Base-by-base conservation (phyloP, 2,797 vertebrate species). In the Tadarida brasiliensis region DNA sequence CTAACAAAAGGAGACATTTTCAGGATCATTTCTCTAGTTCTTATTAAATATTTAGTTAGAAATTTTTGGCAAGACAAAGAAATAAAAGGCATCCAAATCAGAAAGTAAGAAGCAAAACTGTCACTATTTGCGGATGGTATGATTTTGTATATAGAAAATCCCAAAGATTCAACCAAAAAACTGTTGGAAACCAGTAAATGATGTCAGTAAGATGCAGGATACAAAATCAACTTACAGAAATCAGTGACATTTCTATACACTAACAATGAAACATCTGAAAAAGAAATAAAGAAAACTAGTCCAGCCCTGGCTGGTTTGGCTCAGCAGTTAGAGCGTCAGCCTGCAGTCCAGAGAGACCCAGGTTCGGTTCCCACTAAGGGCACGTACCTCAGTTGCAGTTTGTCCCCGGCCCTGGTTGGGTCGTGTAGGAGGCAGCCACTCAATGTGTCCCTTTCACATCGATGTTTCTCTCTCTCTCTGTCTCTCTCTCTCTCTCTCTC, bases 231-330 rank as follows among this genome's bases (percentile, higher is more conserved):
- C 15, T 63, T 54, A 44, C 2, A 87, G 74, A 81, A 81, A 73
- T 56, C 65, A 87, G 28, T 11, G 70, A 49, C 28, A 63, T 87
- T 54, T 54, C n/a, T 68, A 20, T 28, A 24, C 28, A 67, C 39
- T 89, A 94, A 76, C 14, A 83, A 57, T n/a, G 30, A 94, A 68
- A 68, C 51, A 51, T 16, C 20, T 54, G n/a, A 84, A 90, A 94
- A 89, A 59, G 30, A 92, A 78, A 51, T 39, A 28, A n/a, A n/a
- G n/a, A n/a, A n/a, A n/a, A n/a, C n/a, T n/a, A n/a, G n/a, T n/a
- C n/a, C n/a, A n/a, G n/a, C n/a, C n/a, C n/a, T n/a, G n/a, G n/a
- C n/a, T n/a, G n/a, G n/a, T n/a, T n/a, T n/a, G n/a, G n/a, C n/a
- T n/a, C n/a, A n/a, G n/a, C n/a, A n/a, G n/a, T n/a, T n/a, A n/a